phyloP scores from a whole-genome alignment of 2,797 vertebrate species.

The Channallabes apus region DNA sequence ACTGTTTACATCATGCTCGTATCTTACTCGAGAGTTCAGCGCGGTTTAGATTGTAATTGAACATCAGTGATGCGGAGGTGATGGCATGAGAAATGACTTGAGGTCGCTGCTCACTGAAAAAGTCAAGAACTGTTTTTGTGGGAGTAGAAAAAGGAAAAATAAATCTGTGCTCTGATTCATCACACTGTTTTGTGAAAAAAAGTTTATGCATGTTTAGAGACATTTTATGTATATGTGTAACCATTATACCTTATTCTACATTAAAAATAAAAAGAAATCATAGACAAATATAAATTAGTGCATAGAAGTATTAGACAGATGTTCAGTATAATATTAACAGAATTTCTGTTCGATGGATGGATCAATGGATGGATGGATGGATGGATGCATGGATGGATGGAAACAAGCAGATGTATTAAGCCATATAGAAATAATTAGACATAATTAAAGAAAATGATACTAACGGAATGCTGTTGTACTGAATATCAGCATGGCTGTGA shows the following conservation, averaged over 20 bases:
- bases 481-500: too few species aligned
- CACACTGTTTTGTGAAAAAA: neutral
- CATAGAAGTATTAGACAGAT: neutral
- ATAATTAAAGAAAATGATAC: too few species aligned
- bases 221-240: neutral
- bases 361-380: too few species aligned
- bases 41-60: neutral
- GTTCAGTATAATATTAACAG: neutral
- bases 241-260: neutral
- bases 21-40: neutral
- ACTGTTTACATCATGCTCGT: neutral
- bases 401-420: too few species aligned
- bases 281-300: neutral
- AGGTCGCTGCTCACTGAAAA: neutral
- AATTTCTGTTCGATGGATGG: too few species aligned
- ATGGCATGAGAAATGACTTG: conserved; percentile 7
- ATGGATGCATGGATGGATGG: too few species aligned
- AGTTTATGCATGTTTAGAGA: neutral
- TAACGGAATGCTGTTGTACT: too few species aligned
- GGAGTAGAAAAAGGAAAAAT: neutral
- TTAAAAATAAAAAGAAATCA: neutral
- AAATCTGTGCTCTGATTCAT: neutral
- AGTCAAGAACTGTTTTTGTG: neutral
- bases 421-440: too few species aligned
- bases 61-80: neutral